phyloP scores from a whole-genome alignment of 2,888 invertebrate genomes.

The Chromoteleia sp. region DNA sequence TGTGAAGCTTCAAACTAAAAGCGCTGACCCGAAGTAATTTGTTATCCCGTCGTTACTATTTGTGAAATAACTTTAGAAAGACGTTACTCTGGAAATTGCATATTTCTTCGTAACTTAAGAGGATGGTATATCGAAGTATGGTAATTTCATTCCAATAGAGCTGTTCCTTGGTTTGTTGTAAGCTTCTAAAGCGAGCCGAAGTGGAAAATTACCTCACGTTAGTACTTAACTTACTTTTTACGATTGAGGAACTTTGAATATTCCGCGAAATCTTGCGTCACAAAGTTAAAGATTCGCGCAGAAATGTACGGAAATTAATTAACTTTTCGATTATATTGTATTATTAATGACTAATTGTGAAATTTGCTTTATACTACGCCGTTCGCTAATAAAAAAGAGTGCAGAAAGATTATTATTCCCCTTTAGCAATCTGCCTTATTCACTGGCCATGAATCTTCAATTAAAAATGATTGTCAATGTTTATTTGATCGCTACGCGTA shows the following conservation, averaged over 20 bases:
- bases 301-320: constrained; percentile 64
- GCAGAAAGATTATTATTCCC: neutral
- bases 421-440: neutral
- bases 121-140: constrained; percentile 72
- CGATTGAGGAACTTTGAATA: constrained; percentile 67
- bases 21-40: constrained; percentile 71
- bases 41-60: constrained; percentile 71
- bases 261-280: constrained; percentile 53
- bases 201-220: constrained; percentile 72
- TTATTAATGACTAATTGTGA: constrained; percentile 48
- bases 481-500: constrained; percentile 7
- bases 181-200: constrained; percentile 71
- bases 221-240: constrained; percentile 71
- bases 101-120: constrained; percentile 69
- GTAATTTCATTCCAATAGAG: constrained; percentile 72
- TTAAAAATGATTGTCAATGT: constrained; percentile 12
- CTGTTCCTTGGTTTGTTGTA: constrained; percentile 72
- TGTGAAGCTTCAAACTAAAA: constrained; percentile 65
- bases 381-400: neutral
- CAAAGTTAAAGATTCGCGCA: constrained; percentile 49
- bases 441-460: constrained; percentile 17
- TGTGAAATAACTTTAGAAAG: constrained; percentile 71
- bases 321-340: constrained; percentile 57
- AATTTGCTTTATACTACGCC: neutral
- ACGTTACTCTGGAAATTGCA: constrained; percentile 71